Base-by-base conservation (phyloP, 2,797 vertebrate species). In the Sebastes baramenuke region DNA sequence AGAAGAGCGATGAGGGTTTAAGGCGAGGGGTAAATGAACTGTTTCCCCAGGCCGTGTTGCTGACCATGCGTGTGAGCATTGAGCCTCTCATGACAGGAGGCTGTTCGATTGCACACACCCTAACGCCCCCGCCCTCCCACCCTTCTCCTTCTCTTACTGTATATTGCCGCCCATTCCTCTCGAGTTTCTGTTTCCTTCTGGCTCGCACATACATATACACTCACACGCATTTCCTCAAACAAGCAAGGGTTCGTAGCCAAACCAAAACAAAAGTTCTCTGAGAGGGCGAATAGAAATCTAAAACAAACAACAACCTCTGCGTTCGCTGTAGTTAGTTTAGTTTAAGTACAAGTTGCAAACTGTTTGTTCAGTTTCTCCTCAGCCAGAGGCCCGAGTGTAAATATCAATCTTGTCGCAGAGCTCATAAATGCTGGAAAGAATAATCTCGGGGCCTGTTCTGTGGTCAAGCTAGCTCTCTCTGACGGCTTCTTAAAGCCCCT, bases 1-100 rank as follows among this genome's bases (percentile, higher is more conserved):
- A 94, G 93, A 94, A 92, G 94, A 94, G 93, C 92, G 89, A 93
- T 93, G 94, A 95, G 92, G 93, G 93, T 95, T 95, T 95, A 93
- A 92, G 94, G 93, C 90, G 87, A 95, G 93, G 94, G 93, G 92
- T 95, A 96, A 95, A 96, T 95, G 94, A 95, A 96, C 93, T 95
- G 95, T 94, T 95, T 95, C 95, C 94, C 92, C 94, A 90, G 95
- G 95, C 95, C 90, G 91, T 93, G 93, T 95, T 95, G 93, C 93
- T 96, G 95, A 94, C 96, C 95, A 95, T 95, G 94, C 95, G 94
- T 95, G 95, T 94, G 96, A 95, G 95, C 95, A 95, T 95, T 94
- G 90, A 94, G 94, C 81, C 90, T 94, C 91, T 93, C 88, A 83
- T 94, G 95, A 95, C 94, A 95, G 94, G 89, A 94, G 92, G 90